Base-by-base conservation (phyloP, 2,113 vertebrate species). In the Odobenus rosmarus region DNA sequence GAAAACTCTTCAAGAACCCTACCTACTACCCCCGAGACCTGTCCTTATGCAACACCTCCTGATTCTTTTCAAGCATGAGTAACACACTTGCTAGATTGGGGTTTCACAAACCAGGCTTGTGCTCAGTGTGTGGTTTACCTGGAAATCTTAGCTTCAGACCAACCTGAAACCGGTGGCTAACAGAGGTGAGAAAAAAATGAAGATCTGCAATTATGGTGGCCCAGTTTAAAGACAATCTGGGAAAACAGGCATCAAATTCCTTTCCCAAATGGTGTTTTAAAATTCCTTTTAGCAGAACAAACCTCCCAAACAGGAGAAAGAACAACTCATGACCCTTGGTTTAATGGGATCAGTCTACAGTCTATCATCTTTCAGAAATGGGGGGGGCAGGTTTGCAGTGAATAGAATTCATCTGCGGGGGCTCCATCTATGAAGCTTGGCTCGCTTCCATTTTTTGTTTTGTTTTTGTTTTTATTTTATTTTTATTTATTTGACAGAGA, bases 201-300 rank as follows among this genome's bases (percentile, higher is more conserved):
- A 95, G 69, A 57, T 62, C 33, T 77, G 6, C 69, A 72, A 72
- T 88, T 61, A 95, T 8, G 24, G 46, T 8, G 12, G 11, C 24
- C 57, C 55, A 74, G 53, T 74, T 89, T 57, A 91, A 85, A 93
- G 62, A 57, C 1, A 80, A 51, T 61, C 93, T 42, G 24, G 36
- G 33, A 51, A n/a, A 69, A 92, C 0, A 57, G 42, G 39, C 61
- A 14, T 23, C 88, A 94, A 88, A 84, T 93, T 62, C 26, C 84
- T 96, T 86, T 90, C n/a, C 49, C 53, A 53, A 89, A n/a, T 67
- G n/a, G 69, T 69, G 12, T 97, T 87, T 80, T 69, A 86, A 88
- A 90, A 89, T 92, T 90, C 8, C 21, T 80, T 93, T 87, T 42
- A 79, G 64, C 13, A 82, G 19, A 93, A 82, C 39, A 80, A 91